A percentile compares a stretch with the other conserved stretches of the same genome.
Conservation (phyloP, 1,140 invertebrate genomes). For the Drosophila setifemur region DNA sequence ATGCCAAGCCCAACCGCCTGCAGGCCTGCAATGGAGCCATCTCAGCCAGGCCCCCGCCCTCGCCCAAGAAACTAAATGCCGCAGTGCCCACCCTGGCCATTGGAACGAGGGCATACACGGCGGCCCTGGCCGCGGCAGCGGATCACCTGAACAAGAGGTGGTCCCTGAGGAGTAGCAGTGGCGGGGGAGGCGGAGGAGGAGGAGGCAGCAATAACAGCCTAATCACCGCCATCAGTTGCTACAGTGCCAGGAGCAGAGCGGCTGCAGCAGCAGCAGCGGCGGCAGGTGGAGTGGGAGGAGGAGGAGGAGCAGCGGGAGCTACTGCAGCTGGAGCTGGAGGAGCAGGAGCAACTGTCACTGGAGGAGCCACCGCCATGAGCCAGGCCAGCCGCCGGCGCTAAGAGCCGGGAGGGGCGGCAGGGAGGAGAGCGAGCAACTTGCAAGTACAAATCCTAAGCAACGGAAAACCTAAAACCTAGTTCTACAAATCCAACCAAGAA, state of each 20-base stretch:
- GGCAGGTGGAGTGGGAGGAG: neutral
- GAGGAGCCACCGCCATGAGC: neutral
- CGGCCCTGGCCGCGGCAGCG: conserved; percentile 57
- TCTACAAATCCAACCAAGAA: conserved; percentile 6
- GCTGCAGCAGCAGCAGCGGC: conserved; percentile 2
- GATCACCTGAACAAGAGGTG: conserved; percentile 62
- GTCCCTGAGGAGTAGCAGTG: conserved; percentile 61
- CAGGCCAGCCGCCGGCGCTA: neutral
- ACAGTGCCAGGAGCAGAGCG: conserved; percentile 15
- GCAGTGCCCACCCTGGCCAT: conserved; percentile 58
- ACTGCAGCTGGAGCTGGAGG: neutral
- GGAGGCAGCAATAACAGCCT: neutral
- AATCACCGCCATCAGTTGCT: neutral
- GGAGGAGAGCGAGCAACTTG: conserved; percentile 45
- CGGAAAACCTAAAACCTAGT: conserved; percentile 23
- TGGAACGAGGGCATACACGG: conserved; percentile 61
- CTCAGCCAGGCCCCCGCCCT: conserved; percentile 62
- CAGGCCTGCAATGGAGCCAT: conserved; percentile 57
- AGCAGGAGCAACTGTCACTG: neutral
- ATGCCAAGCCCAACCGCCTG: conserved; percentile 48
- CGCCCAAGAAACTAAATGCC: conserved; percentile 62
- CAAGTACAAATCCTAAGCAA: conserved; percentile 54
- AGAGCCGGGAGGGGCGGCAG: too few species aligned
- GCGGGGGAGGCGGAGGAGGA: neutral
- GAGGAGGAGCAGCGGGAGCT: neutral